Percentiles rank a stretch among this genome's conserved stretches.
These are phyloP conservation scores for Drosophila murphyi DNA, from an alignment of 1,140 invertebrate species.

Conservation along the genomic window DNA sequence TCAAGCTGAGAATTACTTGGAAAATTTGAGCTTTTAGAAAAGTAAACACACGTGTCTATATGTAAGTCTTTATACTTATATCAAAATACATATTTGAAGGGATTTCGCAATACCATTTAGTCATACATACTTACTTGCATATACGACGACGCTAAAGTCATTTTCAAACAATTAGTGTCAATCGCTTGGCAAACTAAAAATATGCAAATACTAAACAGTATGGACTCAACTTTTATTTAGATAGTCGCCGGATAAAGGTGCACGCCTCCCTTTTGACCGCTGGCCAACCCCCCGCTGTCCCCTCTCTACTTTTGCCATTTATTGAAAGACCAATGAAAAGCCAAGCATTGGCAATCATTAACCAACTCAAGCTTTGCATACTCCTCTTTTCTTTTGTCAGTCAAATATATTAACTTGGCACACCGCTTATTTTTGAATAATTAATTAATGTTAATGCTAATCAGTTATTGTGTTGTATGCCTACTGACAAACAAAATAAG, in stretches of 20 bases:
- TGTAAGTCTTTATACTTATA: slow-evolving; percentile 16
- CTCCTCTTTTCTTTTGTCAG: no score
- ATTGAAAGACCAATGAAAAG: slow-evolving; percentile 12
- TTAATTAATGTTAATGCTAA: neutral
- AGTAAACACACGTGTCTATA: slow-evolving; percentile 26
- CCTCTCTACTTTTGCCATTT: neutral
- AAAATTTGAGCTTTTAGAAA: slow-evolving; percentile 28
- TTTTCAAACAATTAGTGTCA: slow-evolving; percentile 81
- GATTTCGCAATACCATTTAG: slow-evolving; percentile 59
- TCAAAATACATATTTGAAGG: slow-evolving; percentile 18
- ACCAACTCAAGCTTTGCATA: neutral
- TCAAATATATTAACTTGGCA: neutral
- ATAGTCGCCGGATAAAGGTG: slow-evolving; percentile 31
- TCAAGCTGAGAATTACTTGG: slow-evolving; percentile 13
- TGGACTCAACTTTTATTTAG: slow-evolving; percentile 44
- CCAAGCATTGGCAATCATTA: slow-evolving; percentile 12
- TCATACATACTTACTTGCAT: slow-evolving; percentile 13
- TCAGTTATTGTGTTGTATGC: no score
- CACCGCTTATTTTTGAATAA: neutral
- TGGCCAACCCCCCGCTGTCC: neutral
- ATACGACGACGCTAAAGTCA: slow-evolving; percentile 51
- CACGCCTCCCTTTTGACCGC: slow-evolving; percentile 2
- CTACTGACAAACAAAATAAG: neutral
- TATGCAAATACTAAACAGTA: slow-evolving; percentile 68
- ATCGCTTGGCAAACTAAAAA: slow-evolving; percentile 76